Evolutionary conservation across 2,888 invertebrate species (phyloP).

Genomic region (Opisthograptis luteolata): DNA sequence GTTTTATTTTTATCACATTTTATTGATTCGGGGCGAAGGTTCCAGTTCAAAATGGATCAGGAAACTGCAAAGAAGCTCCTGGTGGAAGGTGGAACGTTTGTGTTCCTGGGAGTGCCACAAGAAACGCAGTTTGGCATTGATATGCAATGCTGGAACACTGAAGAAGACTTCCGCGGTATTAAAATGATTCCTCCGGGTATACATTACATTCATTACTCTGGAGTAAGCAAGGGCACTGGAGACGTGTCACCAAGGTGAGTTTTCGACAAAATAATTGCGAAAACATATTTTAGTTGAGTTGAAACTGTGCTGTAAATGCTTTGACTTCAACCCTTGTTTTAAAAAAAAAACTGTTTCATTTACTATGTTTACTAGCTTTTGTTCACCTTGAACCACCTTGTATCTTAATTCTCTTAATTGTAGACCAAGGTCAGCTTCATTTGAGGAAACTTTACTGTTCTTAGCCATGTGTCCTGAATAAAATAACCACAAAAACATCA

Average conservation of each 20-base stretch:
- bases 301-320: background rate
- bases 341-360: background rate
- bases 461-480: too few species aligned
- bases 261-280: background rate
- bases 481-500: too few species aligned
- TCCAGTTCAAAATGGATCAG: constrained; percentile 86
- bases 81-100: constrained; percentile 91
- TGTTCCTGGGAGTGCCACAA: constrained; percentile 93
- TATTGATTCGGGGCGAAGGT: constrained; percentile 42
- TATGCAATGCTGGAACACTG: constrained; percentile 91
- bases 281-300: background rate
- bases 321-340: background rate
- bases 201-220: constrained; percentile 96
- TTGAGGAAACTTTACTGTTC: too few species aligned
- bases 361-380: background rate
- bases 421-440: too few species aligned
- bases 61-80: constrained; percentile 90
- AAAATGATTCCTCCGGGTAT: constrained; percentile 99
- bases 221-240: constrained; percentile 83
- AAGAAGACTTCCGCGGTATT: constrained; percentile 95
- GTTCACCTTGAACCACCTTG: background rate
- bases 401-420: too few species aligned
- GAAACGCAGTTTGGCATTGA: constrained; percentile 99
- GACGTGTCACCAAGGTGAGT: constrained; percentile 87
- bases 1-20: constrained; percentile 48